These are phyloP conservation scores for Euphonia xanthogaster DNA, from an alignment of 2,797 vertebrate species.

Conservation along the genomic window DNA sequence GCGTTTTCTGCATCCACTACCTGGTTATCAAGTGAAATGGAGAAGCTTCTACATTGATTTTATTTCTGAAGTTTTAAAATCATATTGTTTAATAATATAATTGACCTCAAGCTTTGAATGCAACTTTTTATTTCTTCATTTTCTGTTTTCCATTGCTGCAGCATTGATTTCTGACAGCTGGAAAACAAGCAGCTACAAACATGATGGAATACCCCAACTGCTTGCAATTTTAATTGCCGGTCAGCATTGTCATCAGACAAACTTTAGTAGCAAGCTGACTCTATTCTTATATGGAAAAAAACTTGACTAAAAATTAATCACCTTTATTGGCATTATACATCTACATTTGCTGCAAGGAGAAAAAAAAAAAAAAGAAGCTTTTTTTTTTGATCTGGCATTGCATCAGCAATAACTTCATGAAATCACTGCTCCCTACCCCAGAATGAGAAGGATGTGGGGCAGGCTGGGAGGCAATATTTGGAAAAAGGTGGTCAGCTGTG, in stretches of 20 bases:
- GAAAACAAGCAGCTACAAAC: background rate
- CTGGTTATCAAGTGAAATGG: background rate
- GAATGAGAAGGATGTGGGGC: background rate
- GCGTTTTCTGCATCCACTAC: background rate
- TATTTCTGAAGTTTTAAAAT: constrained; percentile 19
- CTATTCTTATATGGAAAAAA: background rate
- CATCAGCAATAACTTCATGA: background rate
- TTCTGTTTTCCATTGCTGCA: background rate
- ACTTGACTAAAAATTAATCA: background rate
- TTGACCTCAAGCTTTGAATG: background rate
- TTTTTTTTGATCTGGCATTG: background rate
- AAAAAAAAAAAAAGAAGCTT: background rate
- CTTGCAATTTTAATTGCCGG: background rate
- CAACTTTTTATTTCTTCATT: constrained; percentile 5
- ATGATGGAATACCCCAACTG: background rate
- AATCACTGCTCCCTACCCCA: background rate
- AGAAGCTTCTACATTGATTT: background rate
- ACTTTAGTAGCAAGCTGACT: background rate
- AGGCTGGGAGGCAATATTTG: background rate
- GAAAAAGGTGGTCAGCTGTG: background rate
- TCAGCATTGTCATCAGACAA: background rate
- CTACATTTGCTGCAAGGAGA: background rate
- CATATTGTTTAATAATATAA: constrained; percentile 29
- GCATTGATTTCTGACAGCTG: constrained; percentile 20
- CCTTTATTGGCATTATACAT: background rate